Evolutionary conservation across 2,797 vertebrate genomes (phyloP), one percentile per base, ranked within the genome.

Genomic region (Micropoecilia bifurca): DNA sequence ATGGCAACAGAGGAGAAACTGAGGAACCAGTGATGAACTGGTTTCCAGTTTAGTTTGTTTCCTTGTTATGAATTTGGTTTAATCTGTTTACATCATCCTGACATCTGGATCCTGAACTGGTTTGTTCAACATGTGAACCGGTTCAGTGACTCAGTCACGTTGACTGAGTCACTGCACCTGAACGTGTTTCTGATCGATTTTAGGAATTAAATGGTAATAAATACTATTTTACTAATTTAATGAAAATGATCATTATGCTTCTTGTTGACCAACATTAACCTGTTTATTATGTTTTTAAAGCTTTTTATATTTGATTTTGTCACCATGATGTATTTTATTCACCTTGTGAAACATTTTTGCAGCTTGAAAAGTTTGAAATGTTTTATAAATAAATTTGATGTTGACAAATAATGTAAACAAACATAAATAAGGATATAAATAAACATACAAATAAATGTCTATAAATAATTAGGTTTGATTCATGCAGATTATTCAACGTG

Each of bases 381-480:
- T 5, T 1, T 18, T 48, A 20, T 18, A 48, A 48, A 47, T 18
- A 47, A 18, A 48, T 48, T 2, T 48, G 16, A 48, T 48, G 47
- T 48, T 48, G 16, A 55, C 3, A 55, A 30, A n/a, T 30, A 61
- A 61, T 47, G 28, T 47, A 45, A 53, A 53, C 0, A 12, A 68
- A 25, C 39, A 9, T 57, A 30, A 72, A 74, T 22, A 66, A 77
- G 13, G 6, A 61, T 69, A 57, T 25, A 59, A 69, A 76, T 10
- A 20, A 63, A 81, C 36, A 71, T 80, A 84, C 30, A 3, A 47
- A 61, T 33, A 50, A 28, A 18, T 55, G 3, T 22, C 14, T 50
- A 45, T 66, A 73, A 48, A 71, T 61, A 30, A 80, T 72, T 72
- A 57, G 10, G 85, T 78, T 28, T 59, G 53, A 74, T 43, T 81